Base-by-base conservation (phyloP, 2,113 vertebrate species). In the Manacus vitellinus region DNA sequence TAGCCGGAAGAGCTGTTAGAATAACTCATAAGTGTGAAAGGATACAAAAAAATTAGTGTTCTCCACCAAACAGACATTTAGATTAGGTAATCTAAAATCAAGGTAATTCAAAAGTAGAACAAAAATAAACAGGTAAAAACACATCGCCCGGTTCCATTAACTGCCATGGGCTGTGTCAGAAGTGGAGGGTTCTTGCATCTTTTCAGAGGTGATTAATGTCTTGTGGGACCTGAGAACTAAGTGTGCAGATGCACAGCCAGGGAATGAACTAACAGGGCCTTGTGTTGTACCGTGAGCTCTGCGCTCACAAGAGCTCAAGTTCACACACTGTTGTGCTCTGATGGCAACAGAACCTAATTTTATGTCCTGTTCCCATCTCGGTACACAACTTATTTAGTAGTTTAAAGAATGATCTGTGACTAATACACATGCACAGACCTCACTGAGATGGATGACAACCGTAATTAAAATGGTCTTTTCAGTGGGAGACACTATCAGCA, bases 401-500 rank as follows among this genome's bases (percentile, higher is more conserved):
- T 87, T 94, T 92, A 49, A 93, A 87, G 90, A 96, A 94, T 31
- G 84, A 88, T 91, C 75, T 88, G 73, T 46, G 94, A 88, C 74
- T 77, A 93, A 93, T 12, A 76, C 79, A 88, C 89, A 49, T 6
- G 62, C 79, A 56, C 20, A 37, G 92, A 76, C 37, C 94, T 92
- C 79, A 23, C 70, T 20, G 87, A 97, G 95, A 96, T 78, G 95
- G 96, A 97, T 97, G 94, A 95, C 95, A 89, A 37, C 22, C 46
- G 75, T 91, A 97, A 98, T 98, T 97, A 95, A 97, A 97, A 82
- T 33, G 72, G 85, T 91, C 94, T 96, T 98, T 96, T 85, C 90
- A 37, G 51, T 62, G 74, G 84, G 43, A 84, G 80, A 92, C 77
- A 81, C 76, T 35, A 91, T 82, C 95, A 96, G 97, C 95, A 95